These are phyloP conservation scores for Amiota mariae DNA, from an alignment of 2,888 invertebrate genomes.

Conservation along the genomic window DNA sequence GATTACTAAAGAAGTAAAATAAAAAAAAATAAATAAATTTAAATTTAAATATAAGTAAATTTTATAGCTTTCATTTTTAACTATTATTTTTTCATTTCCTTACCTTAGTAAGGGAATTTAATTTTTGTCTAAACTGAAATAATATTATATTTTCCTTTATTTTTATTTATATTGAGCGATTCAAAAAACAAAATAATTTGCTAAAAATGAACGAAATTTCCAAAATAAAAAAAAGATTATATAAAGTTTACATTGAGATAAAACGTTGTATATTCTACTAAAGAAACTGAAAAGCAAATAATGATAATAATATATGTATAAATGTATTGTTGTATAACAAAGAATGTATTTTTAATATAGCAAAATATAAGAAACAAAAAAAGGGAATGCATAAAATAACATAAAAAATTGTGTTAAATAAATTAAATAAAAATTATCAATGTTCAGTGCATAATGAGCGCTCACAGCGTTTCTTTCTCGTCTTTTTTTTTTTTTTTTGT, in stretches of 20 bases:
- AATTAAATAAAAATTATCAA: conserved; percentile 65
- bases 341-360: not conserved
- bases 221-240: not conserved
- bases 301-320: not conserved
- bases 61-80: not conserved
- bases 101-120: no score
- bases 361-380: not conserved
- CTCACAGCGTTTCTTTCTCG: conserved; percentile 59
- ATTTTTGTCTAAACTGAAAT: no score
- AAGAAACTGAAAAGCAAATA: not conserved
- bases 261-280: not conserved
- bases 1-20: no score
- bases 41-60: no score
- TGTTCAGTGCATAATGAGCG: conserved; percentile 61
- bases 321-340: not conserved
- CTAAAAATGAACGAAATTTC: conserved; percentile 41
- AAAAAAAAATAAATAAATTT: no score
- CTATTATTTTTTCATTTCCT: not conserved
- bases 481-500: conserved; percentile 55
- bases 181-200: conserved; percentile 59
- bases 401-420: conserved; percentile 51
- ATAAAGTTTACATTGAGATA: not conserved
- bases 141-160: conserved; percentile 20
- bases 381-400: not conserved
- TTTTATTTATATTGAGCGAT: conserved; percentile 50